Base-by-base conservation (phyloP, 2,797 vertebrate species). In the Betta splendens region DNA sequence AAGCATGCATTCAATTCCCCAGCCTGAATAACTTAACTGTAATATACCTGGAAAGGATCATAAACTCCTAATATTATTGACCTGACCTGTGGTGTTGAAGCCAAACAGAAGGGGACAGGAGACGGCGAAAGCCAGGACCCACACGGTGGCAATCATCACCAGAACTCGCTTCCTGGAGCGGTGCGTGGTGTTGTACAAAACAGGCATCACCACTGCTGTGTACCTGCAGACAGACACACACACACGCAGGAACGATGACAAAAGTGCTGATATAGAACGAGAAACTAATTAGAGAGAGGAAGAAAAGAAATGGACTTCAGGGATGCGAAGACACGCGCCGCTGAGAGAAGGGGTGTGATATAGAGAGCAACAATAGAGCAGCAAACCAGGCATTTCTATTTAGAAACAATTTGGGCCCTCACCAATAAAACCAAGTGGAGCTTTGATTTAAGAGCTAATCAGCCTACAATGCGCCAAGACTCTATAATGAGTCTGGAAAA, bases 21-120 rank as follows among this genome's bases (percentile, higher is more conserved):
- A 26, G 35, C 6, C 33, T 25, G 18, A 13, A 18, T 7, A 43
- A 29, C 6, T 23, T 18, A 0, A 18, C 32, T 42, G 2, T 1
- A 17, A 48, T 12, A 11, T 1, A 26, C 39, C 20, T 8, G 3
- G 18, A 55, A 20, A n/a, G 13, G 4, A 45, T 6, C 33, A 48
- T 15, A 12, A 37, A 66, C 29, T 40, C 2, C 9, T 16, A 47
- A 45, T 21, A 17, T 29, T 35, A 36, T 52, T 60, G 44, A 69
- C 37, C 80, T 91, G 86, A 98, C 96, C 95, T 95, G 96, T 96
- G 43, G 95, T 98, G 83, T 98, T 98, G 88, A 96, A 94, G 73
- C 96, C 96, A 43, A 98, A 96, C 73, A 98, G 89, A 59, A 98
- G 93, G 43, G 96, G 96, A 69, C 95, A 97, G 3, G 96, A 98